Conservation (phyloP, 2,888 invertebrate species). For the Chrysolina americana region DNA sequence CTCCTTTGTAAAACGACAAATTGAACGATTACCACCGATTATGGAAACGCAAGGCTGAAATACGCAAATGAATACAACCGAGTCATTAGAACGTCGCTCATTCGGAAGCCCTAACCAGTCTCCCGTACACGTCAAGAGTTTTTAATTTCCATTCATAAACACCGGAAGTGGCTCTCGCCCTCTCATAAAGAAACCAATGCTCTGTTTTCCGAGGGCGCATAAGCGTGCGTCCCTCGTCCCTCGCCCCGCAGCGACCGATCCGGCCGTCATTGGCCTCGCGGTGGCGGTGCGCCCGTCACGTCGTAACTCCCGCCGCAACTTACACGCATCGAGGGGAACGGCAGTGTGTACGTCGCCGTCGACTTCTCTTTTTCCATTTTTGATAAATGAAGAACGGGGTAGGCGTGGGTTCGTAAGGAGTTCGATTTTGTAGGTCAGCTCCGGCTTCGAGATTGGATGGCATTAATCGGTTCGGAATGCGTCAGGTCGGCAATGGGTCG, state of each 20-base stretch:
- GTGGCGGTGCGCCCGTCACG: conserved; percentile 33
- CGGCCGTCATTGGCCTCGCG: conserved; percentile 50
- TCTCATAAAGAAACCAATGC: conserved; percentile 57
- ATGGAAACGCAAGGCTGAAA: background rate
- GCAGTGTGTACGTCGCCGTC: conserved; percentile 14
- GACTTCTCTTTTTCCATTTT: conserved; percentile 22
- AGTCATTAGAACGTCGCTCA: background rate
- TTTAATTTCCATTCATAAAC: conserved; percentile 23
- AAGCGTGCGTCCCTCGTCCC: conserved; percentile 40
- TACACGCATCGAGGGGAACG: conserved; percentile 23
- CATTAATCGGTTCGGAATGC: conserved; percentile 15
- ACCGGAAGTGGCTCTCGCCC: background rate
- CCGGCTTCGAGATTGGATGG: conserved; percentile 10
- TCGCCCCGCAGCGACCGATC: conserved; percentile 27
- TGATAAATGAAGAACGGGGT: conserved; percentile 37
- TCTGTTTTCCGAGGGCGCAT: conserved; percentile 45
- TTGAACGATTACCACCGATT: background rate
- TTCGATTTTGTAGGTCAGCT: conserved; percentile 24
- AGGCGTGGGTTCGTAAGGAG: conserved; percentile 26
- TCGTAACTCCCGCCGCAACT: conserved; percentile 6
- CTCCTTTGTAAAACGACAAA: too few species aligned
- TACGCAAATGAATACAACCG: background rate
- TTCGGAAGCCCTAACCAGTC: conserved; percentile 1
- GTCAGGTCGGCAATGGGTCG: background rate
- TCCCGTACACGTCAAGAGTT: background rate